phyloP scores from a whole-genome alignment of 2,888 invertebrate species.

The Pilophorus perplexus region DNA sequence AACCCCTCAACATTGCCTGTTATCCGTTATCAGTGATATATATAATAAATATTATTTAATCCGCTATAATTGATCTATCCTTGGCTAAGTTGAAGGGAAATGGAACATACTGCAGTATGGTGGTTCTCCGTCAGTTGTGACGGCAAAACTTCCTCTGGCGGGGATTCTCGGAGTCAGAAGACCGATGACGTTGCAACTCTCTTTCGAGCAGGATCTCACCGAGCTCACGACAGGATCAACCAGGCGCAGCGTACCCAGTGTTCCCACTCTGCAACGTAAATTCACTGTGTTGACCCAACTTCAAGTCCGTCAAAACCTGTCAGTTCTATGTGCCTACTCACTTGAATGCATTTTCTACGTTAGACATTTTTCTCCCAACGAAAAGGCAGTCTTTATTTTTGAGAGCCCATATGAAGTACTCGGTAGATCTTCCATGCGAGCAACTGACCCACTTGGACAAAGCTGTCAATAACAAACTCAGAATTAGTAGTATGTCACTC shows the following conservation, averaged over 20 bases:
- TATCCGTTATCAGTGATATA: too few species aligned
- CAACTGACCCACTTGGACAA: conserved; percentile 58
- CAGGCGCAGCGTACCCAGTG: conserved; percentile 18
- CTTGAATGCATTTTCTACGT: conserved; percentile 43
- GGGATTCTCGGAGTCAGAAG: conserved; percentile 18
- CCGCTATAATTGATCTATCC: too few species aligned
- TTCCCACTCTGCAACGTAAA: conserved; percentile 17
- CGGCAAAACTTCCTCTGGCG: conserved; percentile 30
- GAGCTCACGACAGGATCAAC: conserved; percentile 11
- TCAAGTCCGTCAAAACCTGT: too few species aligned
- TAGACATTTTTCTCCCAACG: conserved; percentile 53
- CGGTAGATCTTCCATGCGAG: conserved; percentile 62
- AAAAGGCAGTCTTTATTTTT: conserved; percentile 58
- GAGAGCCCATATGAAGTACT: conserved; percentile 61
- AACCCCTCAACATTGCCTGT: too few species aligned
- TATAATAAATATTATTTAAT: too few species aligned
- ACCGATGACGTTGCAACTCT: conserved; percentile 28
- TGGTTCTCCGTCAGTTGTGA: conserved; percentile 21
- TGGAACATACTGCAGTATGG: conserved; percentile 32
- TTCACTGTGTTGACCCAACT: too few species aligned
- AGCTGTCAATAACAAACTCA: conserved; percentile 40
- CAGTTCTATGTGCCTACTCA: conserved; percentile 7
- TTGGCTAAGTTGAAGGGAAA: not conserved
- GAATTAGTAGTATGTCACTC: not conserved
- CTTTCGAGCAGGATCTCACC: conserved; percentile 20